These are phyloP conservation scores for Pelosia muscerda DNA, from an alignment of 2,888 invertebrate species.

Conservation along the genomic window DNA sequence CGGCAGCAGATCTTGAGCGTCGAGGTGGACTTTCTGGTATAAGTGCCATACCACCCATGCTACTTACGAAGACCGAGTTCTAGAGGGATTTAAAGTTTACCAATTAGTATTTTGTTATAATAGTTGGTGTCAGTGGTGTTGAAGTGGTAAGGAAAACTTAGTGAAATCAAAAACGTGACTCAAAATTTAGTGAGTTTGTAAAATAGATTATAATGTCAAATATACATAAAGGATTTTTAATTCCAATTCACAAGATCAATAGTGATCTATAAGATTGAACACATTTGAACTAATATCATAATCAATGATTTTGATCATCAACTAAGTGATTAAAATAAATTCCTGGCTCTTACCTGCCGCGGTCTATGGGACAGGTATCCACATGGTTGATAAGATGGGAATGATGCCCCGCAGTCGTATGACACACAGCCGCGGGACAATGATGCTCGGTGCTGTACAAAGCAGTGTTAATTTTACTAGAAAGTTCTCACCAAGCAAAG, in stretches of 20 bases:
- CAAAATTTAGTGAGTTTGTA: not conserved
- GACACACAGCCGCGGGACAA: conserved; percentile 90
- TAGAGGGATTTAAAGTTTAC: conserved; percentile 69
- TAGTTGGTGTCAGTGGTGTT: not conserved
- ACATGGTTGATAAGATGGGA: conserved; percentile 79
- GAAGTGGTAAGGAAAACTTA: not conserved
- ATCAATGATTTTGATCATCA: not conserved
- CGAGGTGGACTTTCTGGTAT: conserved; percentile 90
- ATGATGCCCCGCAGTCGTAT: conserved; percentile 79
- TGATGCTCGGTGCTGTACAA: conserved; percentile 88
- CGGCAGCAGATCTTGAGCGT: conserved; percentile 93
- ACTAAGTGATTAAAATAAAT: not conserved
- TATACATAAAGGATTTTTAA: no score
- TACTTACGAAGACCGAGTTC: conserved; percentile 95
- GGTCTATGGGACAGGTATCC: conserved; percentile 78
- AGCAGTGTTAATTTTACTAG: conserved; percentile 45
- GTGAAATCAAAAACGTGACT: not conserved
- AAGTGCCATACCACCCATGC: conserved; percentile 88
- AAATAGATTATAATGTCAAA: not conserved
- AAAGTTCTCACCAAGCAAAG: conserved; percentile 31
- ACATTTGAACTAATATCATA: not conserved
- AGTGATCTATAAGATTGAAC: not conserved
- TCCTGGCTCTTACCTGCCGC: conserved; percentile 72
- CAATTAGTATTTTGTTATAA: not conserved
- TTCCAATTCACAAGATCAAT: not conserved